These are phyloP conservation scores for Drosophila sp. DNA, from an alignment of 1,140 invertebrate genomes.

Conservation along the genomic window DNA sequence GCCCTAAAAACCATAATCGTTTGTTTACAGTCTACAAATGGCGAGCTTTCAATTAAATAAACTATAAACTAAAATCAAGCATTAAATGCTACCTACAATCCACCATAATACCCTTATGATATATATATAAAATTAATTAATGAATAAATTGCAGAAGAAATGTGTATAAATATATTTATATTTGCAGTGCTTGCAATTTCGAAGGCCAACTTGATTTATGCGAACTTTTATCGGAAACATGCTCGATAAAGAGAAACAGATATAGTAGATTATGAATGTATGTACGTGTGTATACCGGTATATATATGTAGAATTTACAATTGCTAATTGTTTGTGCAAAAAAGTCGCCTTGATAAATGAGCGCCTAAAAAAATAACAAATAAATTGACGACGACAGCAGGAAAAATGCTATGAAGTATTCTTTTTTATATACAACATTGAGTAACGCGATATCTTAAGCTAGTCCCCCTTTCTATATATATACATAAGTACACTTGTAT, in stretches of 20 bases:
- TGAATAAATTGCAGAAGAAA: not conserved
- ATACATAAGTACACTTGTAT: not conserved
- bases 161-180: slow-evolving; percentile 4
- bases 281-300: not conserved
- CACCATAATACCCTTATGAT: slow-evolving; percentile 4
- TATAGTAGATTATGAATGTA: not conserved
- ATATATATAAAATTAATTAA: not conserved
- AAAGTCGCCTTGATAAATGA: slow-evolving; percentile 64
- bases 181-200: slow-evolving; percentile 34
- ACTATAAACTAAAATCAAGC: slow-evolving; percentile 11
- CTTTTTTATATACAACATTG: not conserved
- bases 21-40: slow-evolving; percentile 47
- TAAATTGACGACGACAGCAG: slow-evolving; percentile 13
- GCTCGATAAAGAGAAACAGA: slow-evolving; percentile 17
- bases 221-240: slow-evolving; percentile 25
- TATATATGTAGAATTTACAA: not conserved
- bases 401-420: slow-evolving; percentile 3
- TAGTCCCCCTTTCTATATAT: not conserved
- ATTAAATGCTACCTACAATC: slow-evolving; percentile 4
- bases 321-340: slow-evolving; percentile 59
- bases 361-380: slow-evolving; percentile 36
- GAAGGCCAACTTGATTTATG: slow-evolving; percentile 41
- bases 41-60: slow-evolving; percentile 26
- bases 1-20: slow-evolving; percentile 22
- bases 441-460: slow-evolving; percentile 24